Base-by-base conservation (phyloP, 2,797 vertebrate genomes). In the Tragopan temminckii region DNA sequence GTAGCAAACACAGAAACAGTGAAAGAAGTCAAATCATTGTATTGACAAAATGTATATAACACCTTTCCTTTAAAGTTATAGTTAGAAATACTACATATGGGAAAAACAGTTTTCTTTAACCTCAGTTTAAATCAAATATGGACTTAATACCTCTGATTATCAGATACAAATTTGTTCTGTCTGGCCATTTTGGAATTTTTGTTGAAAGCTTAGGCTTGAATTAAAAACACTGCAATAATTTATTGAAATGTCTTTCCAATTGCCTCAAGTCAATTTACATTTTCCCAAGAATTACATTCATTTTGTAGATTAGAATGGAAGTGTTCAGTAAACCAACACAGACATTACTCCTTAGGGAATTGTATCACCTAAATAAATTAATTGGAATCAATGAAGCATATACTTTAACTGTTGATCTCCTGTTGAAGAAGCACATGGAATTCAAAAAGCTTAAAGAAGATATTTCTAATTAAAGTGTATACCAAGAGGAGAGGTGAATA, bases 351-450 rank as follows among this genome's bases (percentile, higher is more conserved):
- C 31, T 53, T 75, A 21, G 29, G 42, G 81, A 94, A 82, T 12
- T 61, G 9, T 68, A 38, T 92, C 13, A 71, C 69, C 89, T 63
- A 83, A 82, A 80, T 68, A 84, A 85, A 89, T 88, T 90, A 94
- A 88, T 88, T 95, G 33, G 50, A 94, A 82, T 67, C 85, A 87
- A 63, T 90, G 80, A 80, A 90, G 72, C 79, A 45, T 76, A 33
- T 55, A 48, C 38, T 89, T 85, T 70, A 88, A 77, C 45, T 68
- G 43, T 81, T 88, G 55, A 86, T 91, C 57, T 89, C 69, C 35
- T 58, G 27, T 61, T 94, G 78, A 72, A 90, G 23, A 20, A 68
- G 23, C 29, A 66, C n/a, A 27, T 78, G 68, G 48, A 64, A 91
- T 23, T 68, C 29, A 84, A 86, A 84, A 64, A 42, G 8, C 57